phyloP scores from a whole-genome alignment of 2,797 vertebrate species.

The Limosa lapponica region DNA sequence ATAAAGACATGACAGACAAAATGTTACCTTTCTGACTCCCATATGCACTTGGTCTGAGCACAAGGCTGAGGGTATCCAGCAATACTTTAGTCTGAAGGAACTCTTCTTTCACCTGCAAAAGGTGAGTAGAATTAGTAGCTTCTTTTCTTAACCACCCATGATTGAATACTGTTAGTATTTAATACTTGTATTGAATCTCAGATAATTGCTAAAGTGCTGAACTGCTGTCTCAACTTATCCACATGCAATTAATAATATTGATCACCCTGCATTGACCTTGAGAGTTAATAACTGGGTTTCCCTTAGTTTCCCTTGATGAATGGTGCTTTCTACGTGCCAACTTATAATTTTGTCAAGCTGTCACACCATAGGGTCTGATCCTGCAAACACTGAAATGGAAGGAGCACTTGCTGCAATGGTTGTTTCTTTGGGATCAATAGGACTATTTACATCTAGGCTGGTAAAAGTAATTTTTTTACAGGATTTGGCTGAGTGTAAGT shows the following conservation, averaged over 20 bases:
- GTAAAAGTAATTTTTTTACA: not conserved
- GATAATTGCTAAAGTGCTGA: conserved; percentile 20
- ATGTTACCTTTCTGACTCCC: not conserved
- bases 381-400: not conserved
- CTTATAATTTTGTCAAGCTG: not conserved
- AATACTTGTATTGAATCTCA: conserved; percentile 2
- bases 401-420: not conserved
- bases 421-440: not conserved
- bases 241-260: conserved; percentile 41
- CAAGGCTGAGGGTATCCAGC: not conserved
- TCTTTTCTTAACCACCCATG: not conserved
- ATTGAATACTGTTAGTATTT: conserved; percentile 7
- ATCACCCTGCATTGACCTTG: conserved; percentile 15
- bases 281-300: conserved; percentile 2
- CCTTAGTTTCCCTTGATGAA: not conserved
- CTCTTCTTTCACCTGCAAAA: not conserved
- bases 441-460: not conserved
- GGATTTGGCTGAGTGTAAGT: not conserved
- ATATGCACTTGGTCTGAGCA: not conserved
- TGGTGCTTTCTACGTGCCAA: not conserved
- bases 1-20: not conserved
- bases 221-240: conserved; percentile 23
- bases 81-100: not conserved
- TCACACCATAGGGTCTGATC: not conserved
- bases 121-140: not conserved